A percentile compares a stretch with the other conserved stretches of the same genome.
These are phyloP conservation scores for Meiosimyza platycephala DNA, from an alignment of 2,888 invertebrate species.

Conservation along the genomic window DNA sequence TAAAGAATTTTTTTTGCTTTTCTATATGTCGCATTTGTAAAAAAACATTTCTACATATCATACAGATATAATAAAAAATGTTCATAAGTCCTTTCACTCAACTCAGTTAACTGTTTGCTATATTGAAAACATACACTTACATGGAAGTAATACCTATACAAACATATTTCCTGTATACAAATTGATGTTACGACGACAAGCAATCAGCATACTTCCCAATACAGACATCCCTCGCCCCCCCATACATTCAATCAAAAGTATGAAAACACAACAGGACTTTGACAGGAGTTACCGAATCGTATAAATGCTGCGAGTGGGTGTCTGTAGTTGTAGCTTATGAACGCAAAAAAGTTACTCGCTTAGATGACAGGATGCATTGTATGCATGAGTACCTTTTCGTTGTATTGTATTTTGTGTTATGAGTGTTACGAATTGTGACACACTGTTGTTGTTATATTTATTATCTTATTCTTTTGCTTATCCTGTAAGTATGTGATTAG, in stretches of 20 bases:
- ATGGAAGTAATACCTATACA: no score
- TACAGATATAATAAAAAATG: no score
- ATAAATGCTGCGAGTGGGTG: neutral
- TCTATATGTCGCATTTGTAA: no score
- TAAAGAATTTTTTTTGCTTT: no score
- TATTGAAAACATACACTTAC: no score
- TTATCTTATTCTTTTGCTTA: no score
- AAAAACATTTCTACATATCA: no score
- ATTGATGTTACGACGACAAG: slow-evolving; percentile 12
- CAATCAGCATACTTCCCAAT: neutral
- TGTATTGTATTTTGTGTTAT: slow-evolving; percentile 5
- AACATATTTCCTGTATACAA: neutral
- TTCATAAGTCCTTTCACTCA: no score
- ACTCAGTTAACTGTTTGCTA: no score
- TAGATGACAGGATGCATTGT: neutral
- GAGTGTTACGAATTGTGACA: neutral
- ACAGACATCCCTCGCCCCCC: neutral
- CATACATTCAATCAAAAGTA: neutral
- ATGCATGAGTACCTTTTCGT: no score
- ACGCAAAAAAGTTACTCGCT: neutral
- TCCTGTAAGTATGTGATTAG: no score
- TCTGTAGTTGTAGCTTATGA: neutral
- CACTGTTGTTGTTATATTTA: no score
- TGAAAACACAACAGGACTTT: slow-evolving; percentile 1
- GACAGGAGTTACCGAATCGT: neutral